Evolutionary conservation across 2,113 vertebrate species (phyloP), one percentile per base, ranked within the genome.

Genomic region (Scophthalmus maximus): DNA sequence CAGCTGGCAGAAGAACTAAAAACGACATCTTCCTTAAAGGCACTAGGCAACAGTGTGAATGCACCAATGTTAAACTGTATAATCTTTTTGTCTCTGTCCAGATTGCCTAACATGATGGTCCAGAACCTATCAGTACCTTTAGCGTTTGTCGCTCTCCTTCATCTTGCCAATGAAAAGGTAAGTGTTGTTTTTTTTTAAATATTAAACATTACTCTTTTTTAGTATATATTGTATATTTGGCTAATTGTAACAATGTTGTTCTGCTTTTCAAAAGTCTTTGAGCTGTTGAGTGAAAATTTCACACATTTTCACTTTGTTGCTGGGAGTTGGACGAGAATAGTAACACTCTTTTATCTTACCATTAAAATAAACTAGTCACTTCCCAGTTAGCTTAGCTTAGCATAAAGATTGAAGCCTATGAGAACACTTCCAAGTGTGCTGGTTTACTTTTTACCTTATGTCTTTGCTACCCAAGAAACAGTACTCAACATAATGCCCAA

Each of bases 81-180:
- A 5, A 1, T 55, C 14, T 65, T 18, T 61, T 29, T 42, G 2
- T 47, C 14, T 58, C 0, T 66, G 30, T 73, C 0, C 58, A 99
- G 97, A 57, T 90, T 99, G 61, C 97, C 97, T 0, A 76, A 89
- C 0, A 18, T 14, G 0, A 97, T 98, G 96, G 96, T 96, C 40
- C 91, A 91, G 79, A 95, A 98, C 62, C 93, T 98, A 26, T 97
- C 97, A 0, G 90, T 96, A 12, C 95, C 97, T 0, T 75, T 98
- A 85, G 97, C 97, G 0, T 98, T 99, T 22, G 87, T 94, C 0
- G 96, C 95, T 72, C 94, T 99, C 67, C 92, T 99, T 72, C 96
- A 99, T 51, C 85, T 99, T 46, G 95, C 97, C 53, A 99, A 95
- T 20, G 97, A 99, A 90, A 98, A 97, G 94, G 97, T 99, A 72